Percentiles rank a stretch among this genome's conserved stretches.
Conservation (phyloP, 1,140 invertebrate genomes). For the Pygmarrhopalites habei region DNA sequence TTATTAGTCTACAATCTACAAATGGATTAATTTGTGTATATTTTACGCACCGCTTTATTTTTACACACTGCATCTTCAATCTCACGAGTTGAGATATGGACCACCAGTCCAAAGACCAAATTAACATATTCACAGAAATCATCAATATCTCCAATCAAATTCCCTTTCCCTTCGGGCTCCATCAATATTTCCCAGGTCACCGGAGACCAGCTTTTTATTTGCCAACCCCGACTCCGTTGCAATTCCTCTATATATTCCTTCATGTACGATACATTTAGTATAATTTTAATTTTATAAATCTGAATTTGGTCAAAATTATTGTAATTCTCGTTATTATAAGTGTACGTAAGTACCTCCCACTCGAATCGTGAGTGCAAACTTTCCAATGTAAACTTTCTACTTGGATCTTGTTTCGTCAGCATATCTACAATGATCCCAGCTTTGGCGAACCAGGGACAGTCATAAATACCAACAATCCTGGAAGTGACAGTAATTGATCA, state of each 20-base stretch:
- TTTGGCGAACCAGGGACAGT: constrained; percentile 34
- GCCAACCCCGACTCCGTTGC: constrained; percentile 24
- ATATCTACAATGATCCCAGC: constrained; percentile 33
- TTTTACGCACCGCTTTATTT: constrained; percentile 24
- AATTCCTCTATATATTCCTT: constrained; percentile 31
- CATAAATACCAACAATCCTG: constrained; percentile 24
- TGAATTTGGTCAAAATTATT: not conserved
- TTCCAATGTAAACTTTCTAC: constrained; percentile 20
- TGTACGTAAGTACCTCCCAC: not conserved
- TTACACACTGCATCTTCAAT: not conserved
- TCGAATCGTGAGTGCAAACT: constrained; percentile 13
- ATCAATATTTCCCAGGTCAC: constrained; percentile 34
- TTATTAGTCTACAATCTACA: too few species aligned
- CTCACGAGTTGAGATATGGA: not conserved
- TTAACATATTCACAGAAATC: constrained; percentile 36
- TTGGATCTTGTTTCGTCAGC: constrained; percentile 12
- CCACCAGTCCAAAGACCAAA: constrained; percentile 18
- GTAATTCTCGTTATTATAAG: not conserved
- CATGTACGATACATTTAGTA: not conserved
- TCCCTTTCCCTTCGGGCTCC: constrained; percentile 21
- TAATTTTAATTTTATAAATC: not conserved
- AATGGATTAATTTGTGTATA: too few species aligned
- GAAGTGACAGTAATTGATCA: too few species aligned
- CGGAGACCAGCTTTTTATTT: constrained; percentile 30
- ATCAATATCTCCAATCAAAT: constrained; percentile 34